These are phyloP conservation scores for Tragelaphus eurycerus DNA, from an alignment of 2,797 vertebrate genomes.

Conservation along the genomic window DNA sequence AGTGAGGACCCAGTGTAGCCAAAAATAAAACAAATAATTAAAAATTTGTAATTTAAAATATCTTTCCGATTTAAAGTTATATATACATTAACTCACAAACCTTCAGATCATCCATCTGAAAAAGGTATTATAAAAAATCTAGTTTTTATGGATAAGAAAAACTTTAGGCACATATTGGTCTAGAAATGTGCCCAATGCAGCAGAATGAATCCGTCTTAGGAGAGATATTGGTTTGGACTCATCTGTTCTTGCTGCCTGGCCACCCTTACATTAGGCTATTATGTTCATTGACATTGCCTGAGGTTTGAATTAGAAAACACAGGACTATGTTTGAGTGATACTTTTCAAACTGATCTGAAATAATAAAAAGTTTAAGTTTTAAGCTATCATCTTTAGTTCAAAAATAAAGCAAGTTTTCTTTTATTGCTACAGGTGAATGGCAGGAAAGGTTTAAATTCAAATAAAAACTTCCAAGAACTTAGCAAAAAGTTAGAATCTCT, in stretches of 20 bases:
- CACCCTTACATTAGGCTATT: background rate
- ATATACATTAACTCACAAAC: background rate
- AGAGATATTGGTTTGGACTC: background rate
- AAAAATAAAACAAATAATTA: background rate
- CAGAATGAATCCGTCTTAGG: background rate
- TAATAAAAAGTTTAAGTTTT: background rate
- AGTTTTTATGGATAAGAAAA: background rate
- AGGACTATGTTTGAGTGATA: background rate
- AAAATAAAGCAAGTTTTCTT: conserved; percentile 39
- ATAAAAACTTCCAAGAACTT: conserved; percentile 56
- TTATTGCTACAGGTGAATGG: background rate
- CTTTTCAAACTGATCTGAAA: background rate
- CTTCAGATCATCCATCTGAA: background rate
- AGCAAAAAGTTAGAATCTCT: conserved; percentile 22
- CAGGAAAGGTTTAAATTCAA: conserved; percentile 31
- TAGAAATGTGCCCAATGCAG: background rate
- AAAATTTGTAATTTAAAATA: background rate
- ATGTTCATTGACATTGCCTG: background rate
- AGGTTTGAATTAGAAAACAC: background rate
- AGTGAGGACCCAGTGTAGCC: background rate
- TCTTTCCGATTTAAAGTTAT: background rate
- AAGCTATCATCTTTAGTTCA: background rate
- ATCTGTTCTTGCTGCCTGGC: too few relatives aligned
- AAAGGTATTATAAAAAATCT: background rate
- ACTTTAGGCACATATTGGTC: background rate